Conservation (phyloP, 2,797 vertebrate species). For the Coregonus sp. region DNA sequence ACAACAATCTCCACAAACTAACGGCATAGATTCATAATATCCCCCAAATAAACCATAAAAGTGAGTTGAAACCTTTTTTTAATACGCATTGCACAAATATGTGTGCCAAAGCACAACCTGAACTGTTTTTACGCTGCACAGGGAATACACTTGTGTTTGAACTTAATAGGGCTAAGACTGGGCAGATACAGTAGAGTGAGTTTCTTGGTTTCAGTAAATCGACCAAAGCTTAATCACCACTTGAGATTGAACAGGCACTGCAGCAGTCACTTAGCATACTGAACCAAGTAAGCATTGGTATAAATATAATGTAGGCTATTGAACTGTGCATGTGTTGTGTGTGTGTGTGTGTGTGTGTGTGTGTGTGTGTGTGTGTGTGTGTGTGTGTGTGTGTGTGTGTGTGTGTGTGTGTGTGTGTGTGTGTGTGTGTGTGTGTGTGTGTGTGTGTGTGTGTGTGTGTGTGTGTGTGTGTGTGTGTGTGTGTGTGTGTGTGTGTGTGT, state of each 20-base stretch:
- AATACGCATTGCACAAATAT: neutral
- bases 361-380: neutral
- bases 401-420: neutral
- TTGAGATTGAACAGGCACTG: neutral
- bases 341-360: neutral
- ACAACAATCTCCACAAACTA: neutral
- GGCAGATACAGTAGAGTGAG: conserved; percentile 21
- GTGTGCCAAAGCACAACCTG: neutral
- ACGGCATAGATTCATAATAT: no score
- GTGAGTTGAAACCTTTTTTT: neutral
- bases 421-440: neutral
- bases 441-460: conserved; percentile 1
- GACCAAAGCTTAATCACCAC: conserved; percentile 24
- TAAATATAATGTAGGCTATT: conserved; percentile 1
- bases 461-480: neutral
- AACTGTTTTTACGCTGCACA: neutral
- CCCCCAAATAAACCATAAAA: neutral
- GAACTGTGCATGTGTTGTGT: conserved; percentile 1
- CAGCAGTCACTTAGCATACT: neutral
- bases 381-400: no score
- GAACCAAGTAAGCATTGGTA: neutral
- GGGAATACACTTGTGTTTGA: neutral
- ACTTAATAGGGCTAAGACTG: conserved; percentile 32
- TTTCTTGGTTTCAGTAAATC: conserved; percentile 17
- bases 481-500: neutral